These are phyloP conservation scores for Andinoacara biseriatus DNA, from an alignment of 2,113 vertebrate species.

Conservation along the genomic window DNA sequence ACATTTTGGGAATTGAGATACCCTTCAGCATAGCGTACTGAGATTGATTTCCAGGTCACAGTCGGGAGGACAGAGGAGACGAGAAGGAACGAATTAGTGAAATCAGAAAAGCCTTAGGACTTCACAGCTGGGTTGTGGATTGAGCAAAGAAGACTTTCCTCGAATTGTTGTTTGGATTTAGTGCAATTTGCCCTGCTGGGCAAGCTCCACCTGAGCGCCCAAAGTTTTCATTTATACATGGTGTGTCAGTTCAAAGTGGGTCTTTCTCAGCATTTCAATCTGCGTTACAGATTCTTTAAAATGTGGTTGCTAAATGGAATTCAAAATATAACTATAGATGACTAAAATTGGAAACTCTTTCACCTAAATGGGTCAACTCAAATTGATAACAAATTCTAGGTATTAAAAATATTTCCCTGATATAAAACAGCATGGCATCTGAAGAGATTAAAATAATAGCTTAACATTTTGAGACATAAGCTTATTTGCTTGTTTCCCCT, in stretches of 20 bases:
- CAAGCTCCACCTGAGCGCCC: neutral
- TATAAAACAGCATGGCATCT: neutral
- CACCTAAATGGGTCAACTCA: neutral
- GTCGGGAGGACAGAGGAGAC: neutral
- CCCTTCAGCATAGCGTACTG: neutral
- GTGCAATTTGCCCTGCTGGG: neutral
- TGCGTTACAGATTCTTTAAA: neutral
- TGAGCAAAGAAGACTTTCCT: neutral
- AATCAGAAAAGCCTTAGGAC: neutral
- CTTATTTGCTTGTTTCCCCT: neutral
- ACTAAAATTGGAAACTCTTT: neutral
- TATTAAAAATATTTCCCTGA: neutral
- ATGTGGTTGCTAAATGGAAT: neutral
- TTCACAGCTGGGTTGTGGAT: neutral
- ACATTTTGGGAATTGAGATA: neutral
- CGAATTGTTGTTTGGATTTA: neutral
- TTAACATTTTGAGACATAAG: conserved; percentile 9
- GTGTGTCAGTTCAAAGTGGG: neutral
- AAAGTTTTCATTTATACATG: neutral
- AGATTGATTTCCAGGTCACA: conserved; percentile 2
- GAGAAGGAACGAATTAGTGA: neutral
- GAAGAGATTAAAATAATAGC: conserved; percentile 7
- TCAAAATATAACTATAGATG: neutral
- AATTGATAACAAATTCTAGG: conserved; percentile 4
- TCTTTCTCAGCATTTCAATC: no score